A percentile compares a stretch with the other conserved stretches of the same genome.
These are phyloP conservation scores for Motacilla alba DNA, from an alignment of 2,113 vertebrate genomes.

Conservation along the genomic window DNA sequence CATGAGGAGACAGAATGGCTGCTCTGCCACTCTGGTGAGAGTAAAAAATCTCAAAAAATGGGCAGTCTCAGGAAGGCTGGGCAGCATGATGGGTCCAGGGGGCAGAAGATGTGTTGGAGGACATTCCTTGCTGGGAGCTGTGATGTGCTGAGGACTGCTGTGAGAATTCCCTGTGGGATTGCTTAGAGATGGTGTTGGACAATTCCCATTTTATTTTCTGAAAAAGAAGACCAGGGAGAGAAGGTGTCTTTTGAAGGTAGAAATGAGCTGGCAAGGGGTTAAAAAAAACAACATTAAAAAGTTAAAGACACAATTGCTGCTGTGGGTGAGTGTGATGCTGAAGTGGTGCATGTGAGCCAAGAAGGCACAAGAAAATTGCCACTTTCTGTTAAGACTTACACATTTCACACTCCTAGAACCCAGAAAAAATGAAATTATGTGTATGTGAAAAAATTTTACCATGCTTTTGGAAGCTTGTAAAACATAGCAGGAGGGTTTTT, in stretches of 20 bases:
- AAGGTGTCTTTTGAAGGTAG: background rate
- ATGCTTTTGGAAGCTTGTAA: background rate
- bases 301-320: background rate
- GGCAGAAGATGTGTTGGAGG: background rate
- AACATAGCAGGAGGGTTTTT: background rate
- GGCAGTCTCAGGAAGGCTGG: background rate
- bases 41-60: background rate
- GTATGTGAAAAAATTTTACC: background rate
- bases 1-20: background rate
- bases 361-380: background rate
- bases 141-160: background rate
- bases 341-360: background rate
- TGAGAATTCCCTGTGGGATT: background rate
- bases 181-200: background rate
- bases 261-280: background rate
- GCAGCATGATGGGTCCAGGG: rapidly evolving
- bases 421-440: background rate
- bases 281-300: background rate
- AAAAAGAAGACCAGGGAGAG: background rate
- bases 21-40: no score
- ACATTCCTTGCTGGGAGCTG: background rate
- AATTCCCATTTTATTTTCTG: background rate
- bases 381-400: background rate
- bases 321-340: background rate
- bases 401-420: background rate